A percentile compares a stretch with the other conserved stretches of the same genome.
Conservation (phyloP, 2,888 invertebrate species). For the Acrobasis consociella region DNA sequence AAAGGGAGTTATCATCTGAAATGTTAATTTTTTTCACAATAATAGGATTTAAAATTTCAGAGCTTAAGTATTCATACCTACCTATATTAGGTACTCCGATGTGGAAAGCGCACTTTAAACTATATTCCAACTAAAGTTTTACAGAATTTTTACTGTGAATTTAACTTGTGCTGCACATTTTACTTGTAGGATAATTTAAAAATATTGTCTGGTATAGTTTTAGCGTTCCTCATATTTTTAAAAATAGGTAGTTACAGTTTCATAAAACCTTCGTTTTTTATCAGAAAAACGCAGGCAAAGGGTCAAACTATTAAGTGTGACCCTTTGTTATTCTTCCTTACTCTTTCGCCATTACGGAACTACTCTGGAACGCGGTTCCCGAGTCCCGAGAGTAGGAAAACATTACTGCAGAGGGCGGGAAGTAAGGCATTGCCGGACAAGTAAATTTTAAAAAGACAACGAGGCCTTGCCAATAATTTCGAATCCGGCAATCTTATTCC, state of each 20-base stretch:
- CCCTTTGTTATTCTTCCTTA: too few relatives aligned
- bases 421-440: too few relatives aligned
- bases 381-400: too few relatives aligned
- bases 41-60: background rate
- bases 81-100: background rate
- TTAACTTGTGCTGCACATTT: slow-evolving; percentile 18
- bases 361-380: too few relatives aligned
- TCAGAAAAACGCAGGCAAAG: too few relatives aligned
- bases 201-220: slow-evolving; percentile 16
- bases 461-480: too few relatives aligned
- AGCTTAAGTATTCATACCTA: background rate
- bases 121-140: slow-evolving; percentile 9
- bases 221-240: background rate
- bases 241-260: background rate
- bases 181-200: slow-evolving; percentile 17
- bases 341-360: too few relatives aligned
- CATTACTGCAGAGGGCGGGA: too few relatives aligned
- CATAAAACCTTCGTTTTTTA: background rate
- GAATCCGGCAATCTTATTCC: too few relatives aligned
- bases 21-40: background rate
- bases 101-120: slow-evolving; percentile 10
- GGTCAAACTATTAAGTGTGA: too few relatives aligned
- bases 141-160: slow-evolving; percentile 22
- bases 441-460: too few relatives aligned
- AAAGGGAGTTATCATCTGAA: too few relatives aligned